Base-by-base conservation (phyloP, 2,113 vertebrate species). In the Psephotus haematonotus region DNA sequence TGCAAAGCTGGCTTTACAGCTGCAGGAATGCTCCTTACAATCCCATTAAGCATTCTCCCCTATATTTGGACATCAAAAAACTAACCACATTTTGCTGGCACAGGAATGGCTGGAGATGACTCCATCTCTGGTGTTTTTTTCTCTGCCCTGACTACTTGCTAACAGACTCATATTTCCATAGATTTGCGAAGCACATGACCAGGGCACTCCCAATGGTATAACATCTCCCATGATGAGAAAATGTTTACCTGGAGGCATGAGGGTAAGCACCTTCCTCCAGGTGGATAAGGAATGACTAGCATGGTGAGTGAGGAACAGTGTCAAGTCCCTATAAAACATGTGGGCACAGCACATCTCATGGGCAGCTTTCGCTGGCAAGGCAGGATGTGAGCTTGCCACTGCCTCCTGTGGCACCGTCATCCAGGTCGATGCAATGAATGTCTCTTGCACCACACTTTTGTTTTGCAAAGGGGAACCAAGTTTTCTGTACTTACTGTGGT, bases 271-370 rank as follows among this genome's bases (percentile, higher is more conserved):
- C 35, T 77, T 83, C 63, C 10, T 90, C 6, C 31, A 52, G 49
- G 18, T n/a, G 24, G 35, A 13, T 47, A 14, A 72, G 13, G 35
- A 19, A 44, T 0, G 0, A 28, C n/a, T 75, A 53, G 39, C 1
- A 1, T 10, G 14, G 16, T 47, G 37, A 64, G 43, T 13, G 37
- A 80, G 39, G 23, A 85, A 64, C 0, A 1, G 9, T 53, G 27
- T 20, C 46, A 63, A 43, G 19, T 71, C 3, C 3, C 31, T 57
- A 28, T 44, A 60, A 65, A 55, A 46, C 4, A 1, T 6, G 10
- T 24, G n/a, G 35, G 13, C 10, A 31, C 43, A n/a, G 11, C 19
- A 6, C 0, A 5, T 17, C 20, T 49, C 19, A 55, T 11, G 28
- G 35, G 17, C 50, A 84, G 35, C 31, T 59, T 59, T 68, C 68